These are phyloP conservation scores for Schizothorax lantsangensis DNA, from an alignment of 2,797 vertebrate species.

Conservation along the genomic window DNA sequence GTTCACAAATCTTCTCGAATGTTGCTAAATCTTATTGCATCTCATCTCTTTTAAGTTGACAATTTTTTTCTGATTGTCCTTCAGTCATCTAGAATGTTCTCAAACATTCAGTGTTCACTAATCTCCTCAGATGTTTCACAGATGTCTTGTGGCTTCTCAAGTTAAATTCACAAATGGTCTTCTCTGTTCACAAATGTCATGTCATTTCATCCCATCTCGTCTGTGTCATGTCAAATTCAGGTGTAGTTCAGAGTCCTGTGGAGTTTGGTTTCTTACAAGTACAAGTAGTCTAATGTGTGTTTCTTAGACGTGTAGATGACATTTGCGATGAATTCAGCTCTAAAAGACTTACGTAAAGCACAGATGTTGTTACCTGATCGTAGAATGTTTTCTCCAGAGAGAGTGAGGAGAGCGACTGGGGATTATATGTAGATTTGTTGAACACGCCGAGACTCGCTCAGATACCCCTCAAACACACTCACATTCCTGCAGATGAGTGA, in stretches of 20 bases:
- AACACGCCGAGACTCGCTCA: constrained; percentile 14
- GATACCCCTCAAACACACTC: neutral
- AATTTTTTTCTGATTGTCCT: neutral
- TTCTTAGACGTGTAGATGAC: neutral
- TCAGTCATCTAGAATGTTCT: neutral
- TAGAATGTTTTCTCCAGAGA: neutral
- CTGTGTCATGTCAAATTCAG: neutral
- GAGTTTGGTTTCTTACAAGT: neutral
- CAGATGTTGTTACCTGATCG: neutral
- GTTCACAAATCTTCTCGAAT: too few species aligned
- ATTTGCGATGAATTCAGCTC: neutral
- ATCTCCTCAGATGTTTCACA: neutral
- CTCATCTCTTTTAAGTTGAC: neutral
- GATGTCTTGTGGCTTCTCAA: neutral
- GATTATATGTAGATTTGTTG: neutral
- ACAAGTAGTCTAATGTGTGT: neutral
- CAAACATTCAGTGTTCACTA: neutral
- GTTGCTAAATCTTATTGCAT: too few species aligned
- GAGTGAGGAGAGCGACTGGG: neutral
- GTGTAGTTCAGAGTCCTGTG: neutral
- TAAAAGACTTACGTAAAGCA: neutral
- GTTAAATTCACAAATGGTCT: neutral
- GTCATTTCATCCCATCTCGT: too few species aligned
- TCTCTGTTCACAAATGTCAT: neutral
- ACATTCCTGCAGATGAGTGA: neutral